phyloP scores from a whole-genome alignment of 2,888 invertebrate genomes.

The Carcina quercana region DNA sequence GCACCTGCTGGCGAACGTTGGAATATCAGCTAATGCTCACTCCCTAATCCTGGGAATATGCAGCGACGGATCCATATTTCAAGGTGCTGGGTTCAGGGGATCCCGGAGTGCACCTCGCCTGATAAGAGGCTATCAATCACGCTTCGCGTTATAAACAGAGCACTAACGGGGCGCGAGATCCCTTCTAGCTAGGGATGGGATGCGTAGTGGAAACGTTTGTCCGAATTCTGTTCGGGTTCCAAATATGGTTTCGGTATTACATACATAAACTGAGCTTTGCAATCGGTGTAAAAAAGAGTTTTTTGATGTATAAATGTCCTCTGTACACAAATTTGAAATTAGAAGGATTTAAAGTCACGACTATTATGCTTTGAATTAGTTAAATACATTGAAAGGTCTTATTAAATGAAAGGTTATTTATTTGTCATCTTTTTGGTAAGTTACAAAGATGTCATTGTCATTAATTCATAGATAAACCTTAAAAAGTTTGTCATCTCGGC shows the following conservation, averaged over 20 bases:
- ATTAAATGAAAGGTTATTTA: no score
- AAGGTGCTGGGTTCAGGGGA: constrained; percentile 26
- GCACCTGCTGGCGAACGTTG: constrained; percentile 6
- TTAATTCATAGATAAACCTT: no score
- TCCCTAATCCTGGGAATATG: constrained; percentile 36
- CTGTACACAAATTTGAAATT: not conserved
- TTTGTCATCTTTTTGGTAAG: no score
- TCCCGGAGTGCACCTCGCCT: constrained; percentile 45
- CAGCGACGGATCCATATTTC: constrained; percentile 45
- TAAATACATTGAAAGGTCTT: no score
- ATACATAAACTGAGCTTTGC: no score
- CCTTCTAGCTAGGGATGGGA: not conserved
- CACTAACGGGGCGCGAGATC: constrained; percentile 15
- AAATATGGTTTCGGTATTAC: no score
- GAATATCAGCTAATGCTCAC: constrained; percentile 23
- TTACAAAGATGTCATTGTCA: no score
- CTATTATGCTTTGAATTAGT: no score
- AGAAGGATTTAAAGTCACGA: not conserved
- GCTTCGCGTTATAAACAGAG: constrained; percentile 54
- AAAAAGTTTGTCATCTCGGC: no score
- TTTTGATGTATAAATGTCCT: no score
- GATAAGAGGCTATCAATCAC: constrained; percentile 67
- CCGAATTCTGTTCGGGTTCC: no score
- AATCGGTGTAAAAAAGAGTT: no score
- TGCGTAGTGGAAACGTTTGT: not conserved